Percentiles rank a stretch among this genome's conserved stretches.
Evolutionary conservation across 2,797 vertebrate species (phyloP).

Genomic region (Eulemur rubriventer): DNA sequence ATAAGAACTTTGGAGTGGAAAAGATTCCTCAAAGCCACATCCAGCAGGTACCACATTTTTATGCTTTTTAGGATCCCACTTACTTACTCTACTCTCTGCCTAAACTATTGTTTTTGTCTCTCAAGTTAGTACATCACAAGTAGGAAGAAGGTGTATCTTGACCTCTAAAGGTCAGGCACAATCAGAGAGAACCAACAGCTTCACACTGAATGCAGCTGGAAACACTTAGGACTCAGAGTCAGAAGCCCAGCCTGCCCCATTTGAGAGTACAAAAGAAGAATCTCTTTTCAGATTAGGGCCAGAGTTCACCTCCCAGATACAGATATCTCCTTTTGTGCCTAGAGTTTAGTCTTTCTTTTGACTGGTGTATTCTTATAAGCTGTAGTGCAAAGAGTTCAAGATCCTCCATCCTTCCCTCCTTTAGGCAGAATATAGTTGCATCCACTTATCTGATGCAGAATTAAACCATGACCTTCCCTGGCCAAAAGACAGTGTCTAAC

Average conservation of each 20-base stretch:
- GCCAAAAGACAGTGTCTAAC: neutral
- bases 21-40: slow-evolving; percentile 93
- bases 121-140: neutral
- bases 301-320: neutral
- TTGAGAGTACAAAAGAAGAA: neutral
- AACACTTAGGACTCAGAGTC: neutral
- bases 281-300: neutral
- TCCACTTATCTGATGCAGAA: neutral
- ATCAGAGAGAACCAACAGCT: neutral
- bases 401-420: neutral
- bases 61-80: neutral
- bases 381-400: neutral
- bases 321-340: neutral
- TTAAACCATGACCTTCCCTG: neutral
- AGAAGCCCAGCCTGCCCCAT: neutral
- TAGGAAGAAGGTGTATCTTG: neutral
- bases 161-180: neutral
- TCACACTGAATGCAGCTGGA: neutral
- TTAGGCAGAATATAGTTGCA: neutral
- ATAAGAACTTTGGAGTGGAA: slow-evolving; percentile 93
- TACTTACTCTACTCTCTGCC: neutral
- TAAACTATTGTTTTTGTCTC: neutral
- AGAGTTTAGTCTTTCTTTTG: neutral
- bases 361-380: neutral
- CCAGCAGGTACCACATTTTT: slow-evolving; percentile 90